phyloP scores from a whole-genome alignment of 2,888 invertebrate species.

The Leptopilina syphax region DNA sequence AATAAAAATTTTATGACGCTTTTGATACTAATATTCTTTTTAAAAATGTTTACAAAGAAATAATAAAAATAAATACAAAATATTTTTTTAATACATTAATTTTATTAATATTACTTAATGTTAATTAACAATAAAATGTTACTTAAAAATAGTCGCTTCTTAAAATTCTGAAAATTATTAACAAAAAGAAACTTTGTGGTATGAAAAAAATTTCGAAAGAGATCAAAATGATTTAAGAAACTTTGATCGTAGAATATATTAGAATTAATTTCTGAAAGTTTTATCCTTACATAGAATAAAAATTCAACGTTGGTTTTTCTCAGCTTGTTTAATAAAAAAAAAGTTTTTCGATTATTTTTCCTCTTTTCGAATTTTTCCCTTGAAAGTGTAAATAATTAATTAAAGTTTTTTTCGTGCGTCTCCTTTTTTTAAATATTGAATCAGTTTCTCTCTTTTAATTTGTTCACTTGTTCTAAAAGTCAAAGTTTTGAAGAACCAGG shows the following conservation, averaged over 20 bases:
- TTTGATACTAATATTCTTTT: too few species aligned
- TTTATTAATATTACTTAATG: too few species aligned
- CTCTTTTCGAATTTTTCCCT: not conserved
- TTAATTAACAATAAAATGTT: too few species aligned
- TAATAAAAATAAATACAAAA: too few species aligned
- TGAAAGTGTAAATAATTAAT: not conserved
- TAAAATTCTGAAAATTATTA: too few species aligned
- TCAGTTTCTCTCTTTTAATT: not conserved
- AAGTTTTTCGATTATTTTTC: not conserved
- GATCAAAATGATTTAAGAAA: not conserved
- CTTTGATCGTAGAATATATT: not conserved
- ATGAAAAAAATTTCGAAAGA: too few species aligned
- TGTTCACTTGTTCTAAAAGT: not conserved
- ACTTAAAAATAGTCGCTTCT: too few species aligned
- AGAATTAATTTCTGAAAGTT: not conserved
- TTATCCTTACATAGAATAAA: not conserved
- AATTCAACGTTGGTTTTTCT: not conserved
- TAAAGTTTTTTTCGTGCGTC: not conserved
- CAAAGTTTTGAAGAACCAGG: constrained; percentile 6
- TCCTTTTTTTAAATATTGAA: not conserved
- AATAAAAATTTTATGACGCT: too few species aligned
- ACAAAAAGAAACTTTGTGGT: too few species aligned
- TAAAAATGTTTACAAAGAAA: too few species aligned
- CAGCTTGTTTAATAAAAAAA: constrained; percentile 12
- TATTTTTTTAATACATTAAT: too few species aligned